Base-by-base conservation (phyloP, 2,888 invertebrate genomes). In the Bembecia ichneumoniformis region DNA sequence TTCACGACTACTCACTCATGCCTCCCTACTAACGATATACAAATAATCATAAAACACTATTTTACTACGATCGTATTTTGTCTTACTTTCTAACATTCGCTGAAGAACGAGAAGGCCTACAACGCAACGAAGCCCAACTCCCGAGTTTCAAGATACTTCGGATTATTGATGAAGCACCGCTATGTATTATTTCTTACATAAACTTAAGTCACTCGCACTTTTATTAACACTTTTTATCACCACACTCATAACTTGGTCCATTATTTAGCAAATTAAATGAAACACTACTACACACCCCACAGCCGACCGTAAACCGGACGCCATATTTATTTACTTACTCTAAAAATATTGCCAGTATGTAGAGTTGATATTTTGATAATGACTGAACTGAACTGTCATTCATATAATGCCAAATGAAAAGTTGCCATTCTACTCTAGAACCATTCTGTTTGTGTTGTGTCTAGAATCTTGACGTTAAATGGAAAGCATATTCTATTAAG, bases 261-360 rank as follows among this genome's bases (percentile, higher is more conserved):
- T 13, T 13, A 40, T 40, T 40, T n/a, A n/a, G 14, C 40, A 40
- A 40, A 40, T 13, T 13, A 40, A 11, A 40, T 11, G 3, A 13
- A 13, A 13, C n/a, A 11, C 13, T 14, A 40, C 5, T 11, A 40
- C 48, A 63, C 66, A 71, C 71, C 66, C 68, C 74, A 68, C 56
- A 58, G 57, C 54, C 40, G 57, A 53, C 40, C 40, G 5, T 5
- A 40, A 40, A 35, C 35, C 35, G 11, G 14, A 40, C 71, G 84
- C 82, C 84, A 86, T 84, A 83, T 83, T 86, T 83, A 83, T 86
- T 84, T 84, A 83, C 82, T 84, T 84, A 83, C 82, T 58, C 73
- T 63, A 16, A 50, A 47, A 63, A 61, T 66, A 64, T 68, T 67
- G 61, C 69, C 63, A 62, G 36, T 48, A 46, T n/a, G n/a, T 48